Evolutionary conservation across 2,888 invertebrate genomes (phyloP).

Genomic region (Xanthia togata): DNA sequence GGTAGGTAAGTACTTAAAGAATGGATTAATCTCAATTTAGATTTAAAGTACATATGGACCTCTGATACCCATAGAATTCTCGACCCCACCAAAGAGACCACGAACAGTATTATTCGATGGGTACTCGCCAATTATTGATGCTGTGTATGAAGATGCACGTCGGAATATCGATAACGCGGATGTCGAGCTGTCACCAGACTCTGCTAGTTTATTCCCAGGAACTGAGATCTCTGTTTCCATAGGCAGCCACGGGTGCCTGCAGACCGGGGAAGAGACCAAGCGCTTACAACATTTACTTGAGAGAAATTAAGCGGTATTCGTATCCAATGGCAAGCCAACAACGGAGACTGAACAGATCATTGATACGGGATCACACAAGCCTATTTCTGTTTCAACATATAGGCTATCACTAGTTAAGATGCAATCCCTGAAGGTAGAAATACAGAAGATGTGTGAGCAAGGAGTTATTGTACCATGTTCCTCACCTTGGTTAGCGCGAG

Average conservation of each 20-base stretch:
- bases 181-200: background rate
- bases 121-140: background rate
- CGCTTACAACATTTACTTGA: background rate
- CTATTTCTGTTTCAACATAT: background rate
- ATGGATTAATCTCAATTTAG: background rate
- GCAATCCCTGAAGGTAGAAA: background rate
- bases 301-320: background rate
- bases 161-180: background rate
- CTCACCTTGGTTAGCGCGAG: slow-evolving; percentile 6
- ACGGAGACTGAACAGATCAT: background rate
- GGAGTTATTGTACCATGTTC: background rate
- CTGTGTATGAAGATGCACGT: slow-evolving; percentile 1
- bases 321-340: slow-evolving; percentile 10
- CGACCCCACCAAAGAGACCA: slow-evolving; percentile 3
- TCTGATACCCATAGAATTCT: background rate
- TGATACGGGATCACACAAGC: slow-evolving; percentile 7
- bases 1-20: background rate
- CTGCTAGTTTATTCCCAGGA: background rate
- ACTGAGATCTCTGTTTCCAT: background rate
- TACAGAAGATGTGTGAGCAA: slow-evolving; percentile 3
- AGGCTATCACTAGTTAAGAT: background rate
- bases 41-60: background rate
- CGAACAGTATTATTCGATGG: background rate
- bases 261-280: background rate
- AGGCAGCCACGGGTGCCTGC: background rate